Percentiles rank a stretch among this genome's conserved stretches.
Evolutionary conservation across 2,888 invertebrate species (phyloP).

Genomic region (Cosmopolites sordidus): DNA sequence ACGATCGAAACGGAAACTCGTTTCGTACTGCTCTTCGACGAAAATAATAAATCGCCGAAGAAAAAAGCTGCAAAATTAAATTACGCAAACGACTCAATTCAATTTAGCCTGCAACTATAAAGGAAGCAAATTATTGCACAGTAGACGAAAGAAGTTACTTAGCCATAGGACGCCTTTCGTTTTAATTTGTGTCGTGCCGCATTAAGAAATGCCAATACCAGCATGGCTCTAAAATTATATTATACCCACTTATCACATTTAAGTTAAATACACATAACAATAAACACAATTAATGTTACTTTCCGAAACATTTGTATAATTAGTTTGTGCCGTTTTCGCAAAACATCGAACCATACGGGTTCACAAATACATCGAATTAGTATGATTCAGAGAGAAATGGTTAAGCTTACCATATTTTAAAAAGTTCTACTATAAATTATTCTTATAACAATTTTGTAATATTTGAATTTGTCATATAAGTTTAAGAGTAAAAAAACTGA

Average conservation of each 20-base stretch:
- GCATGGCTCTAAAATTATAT: conserved; percentile 22
- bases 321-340: conserved; percentile 13
- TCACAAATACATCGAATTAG: no score
- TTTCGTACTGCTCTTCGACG: neutral
- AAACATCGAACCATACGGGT: neutral
- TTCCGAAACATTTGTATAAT: conserved; percentile 19
- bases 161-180: conserved; percentile 14
- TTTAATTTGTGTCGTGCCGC: conserved; percentile 19
- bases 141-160: conserved; percentile 17
- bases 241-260: conserved; percentile 18
- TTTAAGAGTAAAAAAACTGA: no score
- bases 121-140: conserved; percentile 13
- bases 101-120: conserved; percentile 6
- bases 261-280: conserved; percentile 20
- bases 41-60: neutral
- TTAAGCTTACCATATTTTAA: no score
- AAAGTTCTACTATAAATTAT: no score
- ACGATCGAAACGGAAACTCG: neutral
- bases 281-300: conserved; percentile 21
- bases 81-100: conserved; percentile 1
- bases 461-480: no score
- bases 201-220: conserved; percentile 23
- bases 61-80: neutral
- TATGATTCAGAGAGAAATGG: no score
- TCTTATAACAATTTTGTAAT: no score